Evolutionary conservation across 2,113 vertebrate species (phyloP), one percentile per base, ranked within the genome.

Genomic region (Dermatemys mawii): DNA sequence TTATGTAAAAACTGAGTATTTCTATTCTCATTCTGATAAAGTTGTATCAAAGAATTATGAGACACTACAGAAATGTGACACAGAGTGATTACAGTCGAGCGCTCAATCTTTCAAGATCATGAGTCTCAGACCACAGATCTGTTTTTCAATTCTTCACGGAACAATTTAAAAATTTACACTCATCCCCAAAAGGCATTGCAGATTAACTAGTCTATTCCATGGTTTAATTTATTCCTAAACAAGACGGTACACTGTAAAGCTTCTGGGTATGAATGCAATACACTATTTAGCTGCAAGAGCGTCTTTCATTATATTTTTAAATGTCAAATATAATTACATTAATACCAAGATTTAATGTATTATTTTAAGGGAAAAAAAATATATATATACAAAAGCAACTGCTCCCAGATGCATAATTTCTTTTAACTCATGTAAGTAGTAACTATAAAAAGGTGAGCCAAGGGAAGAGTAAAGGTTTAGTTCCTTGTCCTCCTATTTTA

Each of bases 121-220:
- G 90, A 95, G 89, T 93, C 89, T 94, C 96, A 97, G 95, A 88
- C 89, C 90, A 95, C 94, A 95, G 91, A 94, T 93, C 78, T 84
- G 94, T 93, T 93, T 95, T 89, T 87, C 96, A 88, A 91, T 94
- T 91, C 95, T 95, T 86, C 95, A 90, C 2, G 88, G 86, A 92
- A 94, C 57, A 95, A 95, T 84, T 67, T 81, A 75, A 76, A 76
- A 55, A 79, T 94, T 84, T 90, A 91, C 84, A 41, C 81, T 53
- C 83, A 95, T 53, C 67, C 46, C 0, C 94, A 73, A 94, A 55
- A 89, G 63, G 83, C 75, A 73, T 49, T 53, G 26, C 88, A 76
- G 90, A 90, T 95, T 94, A 94, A 96, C 90, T 32, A 41, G 54
- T 75, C 80, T 91, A 91, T 78, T 84, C 46, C 35, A 38, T 11